phyloP scores from a whole-genome alignment of 2,888 invertebrate genomes.

The Eurois occulta region DNA sequence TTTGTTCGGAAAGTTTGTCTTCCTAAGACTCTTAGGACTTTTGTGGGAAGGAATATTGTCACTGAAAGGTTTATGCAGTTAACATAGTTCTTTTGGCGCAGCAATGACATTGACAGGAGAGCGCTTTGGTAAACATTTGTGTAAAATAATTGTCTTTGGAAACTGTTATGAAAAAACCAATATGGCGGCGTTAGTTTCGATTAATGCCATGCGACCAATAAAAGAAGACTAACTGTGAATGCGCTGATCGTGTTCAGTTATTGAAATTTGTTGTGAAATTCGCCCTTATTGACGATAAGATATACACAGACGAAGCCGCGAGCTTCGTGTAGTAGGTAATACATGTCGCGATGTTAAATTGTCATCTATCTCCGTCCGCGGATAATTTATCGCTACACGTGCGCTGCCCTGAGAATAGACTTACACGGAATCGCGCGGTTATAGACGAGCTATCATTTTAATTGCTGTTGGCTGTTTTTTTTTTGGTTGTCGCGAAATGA shows the following conservation, averaged over 20 bases:
- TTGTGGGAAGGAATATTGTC: too few relatives aligned
- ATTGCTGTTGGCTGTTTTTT: constrained; percentile 37
- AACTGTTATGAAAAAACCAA: too few relatives aligned
- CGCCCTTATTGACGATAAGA: not conserved
- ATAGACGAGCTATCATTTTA: constrained; percentile 54
- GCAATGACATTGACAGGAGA: too few relatives aligned
- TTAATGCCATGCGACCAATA: too few relatives aligned
- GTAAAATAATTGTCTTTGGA: too few relatives aligned
- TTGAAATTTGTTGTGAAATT: not conserved
- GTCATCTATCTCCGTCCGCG: constrained; percentile 84
- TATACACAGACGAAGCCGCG: not conserved
- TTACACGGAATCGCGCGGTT: constrained; percentile 54
- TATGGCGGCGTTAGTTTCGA: too few relatives aligned
- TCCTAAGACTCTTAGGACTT: too few relatives aligned
- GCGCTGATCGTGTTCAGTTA: too few relatives aligned
- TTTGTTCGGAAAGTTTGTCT: too few relatives aligned
- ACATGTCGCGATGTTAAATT: constrained; percentile 83
- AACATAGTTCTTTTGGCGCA: too few relatives aligned
- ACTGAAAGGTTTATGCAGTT: too few relatives aligned
- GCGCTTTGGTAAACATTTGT: too few relatives aligned
- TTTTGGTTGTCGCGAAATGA: not conserved
- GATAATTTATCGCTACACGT: constrained; percentile 74
- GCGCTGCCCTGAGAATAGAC: constrained; percentile 62
- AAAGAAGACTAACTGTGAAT: not conserved
- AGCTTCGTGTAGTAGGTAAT: not conserved